Evolutionary conservation across 2,888 invertebrate species (phyloP).

Genomic region (Pristionchus fissidentatus): DNA sequence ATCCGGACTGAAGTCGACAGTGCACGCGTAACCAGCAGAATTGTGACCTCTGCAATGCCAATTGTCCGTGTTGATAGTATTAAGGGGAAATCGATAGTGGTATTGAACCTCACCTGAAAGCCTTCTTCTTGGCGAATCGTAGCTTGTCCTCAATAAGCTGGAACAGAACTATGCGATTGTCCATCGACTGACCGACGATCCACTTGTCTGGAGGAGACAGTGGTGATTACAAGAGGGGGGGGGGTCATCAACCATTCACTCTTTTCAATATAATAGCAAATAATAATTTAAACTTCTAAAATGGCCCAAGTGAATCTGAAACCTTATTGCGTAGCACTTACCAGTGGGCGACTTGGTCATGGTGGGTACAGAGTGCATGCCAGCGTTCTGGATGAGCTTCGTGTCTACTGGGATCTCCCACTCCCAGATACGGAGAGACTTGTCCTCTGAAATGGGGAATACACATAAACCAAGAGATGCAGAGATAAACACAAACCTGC

Average conservation of each 20-base stretch:
- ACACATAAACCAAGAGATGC: neutral
- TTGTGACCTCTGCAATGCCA: constrained; percentile 86
- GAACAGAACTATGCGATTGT: constrained; percentile 98
- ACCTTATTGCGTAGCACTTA: constrained; percentile 64
- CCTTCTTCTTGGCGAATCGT: constrained; percentile 97
- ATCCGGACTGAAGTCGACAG: constrained; percentile 96
- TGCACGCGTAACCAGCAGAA: constrained; percentile 99
- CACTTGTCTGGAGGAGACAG: constrained; percentile 84
- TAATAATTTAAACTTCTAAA: neutral
- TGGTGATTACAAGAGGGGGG: too few relatives aligned
- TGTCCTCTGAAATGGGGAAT: constrained; percentile 84
- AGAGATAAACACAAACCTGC: constrained; percentile 78
- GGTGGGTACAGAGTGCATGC: constrained; percentile 98
- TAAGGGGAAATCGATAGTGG: neutral
- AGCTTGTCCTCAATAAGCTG: constrained; percentile 93
- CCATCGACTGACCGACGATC: constrained; percentile 99
- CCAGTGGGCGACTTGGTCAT: constrained; percentile 94
- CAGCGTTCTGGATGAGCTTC: constrained; percentile 99
- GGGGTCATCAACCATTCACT: neutral
- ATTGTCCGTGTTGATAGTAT: neutral
- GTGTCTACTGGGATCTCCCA: constrained; percentile 94
- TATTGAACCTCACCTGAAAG: constrained; percentile 81
- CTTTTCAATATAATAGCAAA: neutral
- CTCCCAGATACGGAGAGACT: constrained; percentile 98
- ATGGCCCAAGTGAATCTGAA: neutral